These are phyloP conservation scores for Chaetophractus vellerosus DNA, from an alignment of 2,797 vertebrate genomes.

Conservation along the genomic window DNA sequence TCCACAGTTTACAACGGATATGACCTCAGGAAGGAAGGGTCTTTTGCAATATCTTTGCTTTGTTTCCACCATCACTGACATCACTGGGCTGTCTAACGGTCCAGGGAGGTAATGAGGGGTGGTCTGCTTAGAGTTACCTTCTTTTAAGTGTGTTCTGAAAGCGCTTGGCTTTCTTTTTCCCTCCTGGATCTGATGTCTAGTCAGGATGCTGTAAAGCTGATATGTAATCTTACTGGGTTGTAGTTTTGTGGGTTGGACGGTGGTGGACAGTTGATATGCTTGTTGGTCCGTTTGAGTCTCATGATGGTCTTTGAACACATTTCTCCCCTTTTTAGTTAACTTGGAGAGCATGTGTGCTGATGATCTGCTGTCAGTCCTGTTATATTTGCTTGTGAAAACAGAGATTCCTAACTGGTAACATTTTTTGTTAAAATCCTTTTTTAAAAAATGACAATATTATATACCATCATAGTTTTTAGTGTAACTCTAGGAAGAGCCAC, in stretches of 20 bases:
- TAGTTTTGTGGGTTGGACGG: background rate
- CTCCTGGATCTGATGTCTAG: background rate
- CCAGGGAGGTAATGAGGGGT: background rate
- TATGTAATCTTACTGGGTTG: background rate
- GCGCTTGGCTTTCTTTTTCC: background rate
- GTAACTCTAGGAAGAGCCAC: background rate
- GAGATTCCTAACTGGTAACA: slow-evolving; percentile 98
- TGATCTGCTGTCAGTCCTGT: slow-evolving; percentile 96
- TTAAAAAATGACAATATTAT: background rate
- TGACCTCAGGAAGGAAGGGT: background rate
- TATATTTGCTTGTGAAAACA: slow-evolving; percentile 97
- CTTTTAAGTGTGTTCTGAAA: background rate
- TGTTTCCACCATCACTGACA: background rate
- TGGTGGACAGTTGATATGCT: fast-evolving
- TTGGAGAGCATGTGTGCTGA: slow-evolving; percentile 96
- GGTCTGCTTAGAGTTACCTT: background rate
- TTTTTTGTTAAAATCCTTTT: slow-evolving; percentile 8
- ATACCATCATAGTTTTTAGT: background rate
- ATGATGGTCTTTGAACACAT: background rate
- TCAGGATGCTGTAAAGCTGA: background rate
- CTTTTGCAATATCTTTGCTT: fast-evolving
- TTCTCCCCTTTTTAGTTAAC: slow-evolving; percentile 90
- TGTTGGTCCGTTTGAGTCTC: background rate
- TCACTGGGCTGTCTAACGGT: background rate
- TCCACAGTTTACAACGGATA: background rate